phyloP scores from a whole-genome alignment of 2,888 invertebrate genomes.

The Tuberolachnus salignus region DNA sequence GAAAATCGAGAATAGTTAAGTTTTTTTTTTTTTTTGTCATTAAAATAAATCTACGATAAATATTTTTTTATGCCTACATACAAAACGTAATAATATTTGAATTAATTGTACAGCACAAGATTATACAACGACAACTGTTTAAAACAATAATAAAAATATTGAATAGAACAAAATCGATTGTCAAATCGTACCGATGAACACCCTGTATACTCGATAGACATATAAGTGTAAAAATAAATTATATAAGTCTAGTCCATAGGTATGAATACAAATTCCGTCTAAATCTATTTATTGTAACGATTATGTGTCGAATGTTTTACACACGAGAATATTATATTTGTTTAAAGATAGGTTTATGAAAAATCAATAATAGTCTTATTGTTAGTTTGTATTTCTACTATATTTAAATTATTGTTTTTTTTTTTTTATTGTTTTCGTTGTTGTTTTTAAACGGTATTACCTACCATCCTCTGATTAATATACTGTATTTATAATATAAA shows the following conservation, averaged over 20 bases:
- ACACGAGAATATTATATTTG: neutral
- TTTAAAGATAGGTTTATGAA: neutral
- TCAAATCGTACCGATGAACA: neutral
- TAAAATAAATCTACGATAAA: no score
- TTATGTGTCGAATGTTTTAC: neutral
- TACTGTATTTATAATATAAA: slow-evolving; percentile 9
- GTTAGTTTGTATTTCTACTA: neutral
- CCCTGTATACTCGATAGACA: neutral
- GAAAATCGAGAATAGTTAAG: no score
- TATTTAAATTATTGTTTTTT: slow-evolving; percentile 36
- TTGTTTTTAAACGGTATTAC: slow-evolving; percentile 31
- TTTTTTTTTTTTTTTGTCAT: no score
- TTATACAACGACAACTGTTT: no score
- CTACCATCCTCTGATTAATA: no score
- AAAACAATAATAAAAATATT: no score
- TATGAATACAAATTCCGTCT: neutral
- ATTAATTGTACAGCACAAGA: no score
- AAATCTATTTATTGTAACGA: neutral
- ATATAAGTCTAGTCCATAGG: slow-evolving; percentile 30
- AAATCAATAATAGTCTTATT: neutral
- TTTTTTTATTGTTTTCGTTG: slow-evolving; percentile 39
- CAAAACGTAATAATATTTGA: no score
- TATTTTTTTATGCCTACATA: no score
- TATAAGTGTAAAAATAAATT: slow-evolving; percentile 6
- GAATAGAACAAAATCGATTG: no score